phyloP scores from a whole-genome alignment of 2,113 vertebrate species.

The Callorhinus ursinus region DNA sequence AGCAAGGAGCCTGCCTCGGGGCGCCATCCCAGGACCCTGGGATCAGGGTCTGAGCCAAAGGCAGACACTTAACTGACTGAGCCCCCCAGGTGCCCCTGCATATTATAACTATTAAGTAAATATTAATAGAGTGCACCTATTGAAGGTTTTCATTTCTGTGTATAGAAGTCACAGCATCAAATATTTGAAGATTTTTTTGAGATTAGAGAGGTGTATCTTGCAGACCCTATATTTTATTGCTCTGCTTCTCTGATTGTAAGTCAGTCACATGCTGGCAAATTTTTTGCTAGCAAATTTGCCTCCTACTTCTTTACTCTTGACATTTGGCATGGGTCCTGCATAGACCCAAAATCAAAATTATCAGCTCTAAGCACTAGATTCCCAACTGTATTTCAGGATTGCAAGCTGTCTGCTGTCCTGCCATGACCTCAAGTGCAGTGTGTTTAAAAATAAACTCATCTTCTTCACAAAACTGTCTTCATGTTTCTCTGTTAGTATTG shows the following conservation, averaged over 20 bases:
- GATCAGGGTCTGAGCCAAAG: neutral
- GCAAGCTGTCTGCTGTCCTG: conserved; percentile 6
- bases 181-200: neutral
- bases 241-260: neutral
- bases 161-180: neutral
- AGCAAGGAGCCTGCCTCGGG: too few species aligned
- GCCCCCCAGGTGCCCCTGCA: neutral
- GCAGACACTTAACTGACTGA: neutral
- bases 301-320: neutral
- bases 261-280: neutral
- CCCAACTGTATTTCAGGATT: conserved; percentile 40
- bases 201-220: neutral
- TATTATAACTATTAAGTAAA: neutral
- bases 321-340: neutral
- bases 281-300: neutral
- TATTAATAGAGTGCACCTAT: neutral
- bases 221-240: neutral
- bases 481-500: conserved; percentile 30
- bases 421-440: neutral
- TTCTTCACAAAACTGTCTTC: conserved; percentile 40
- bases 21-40: too few species aligned
- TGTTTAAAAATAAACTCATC: conserved; percentile 59
- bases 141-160: neutral
- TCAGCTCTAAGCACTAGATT: neutral
- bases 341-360: neutral